phyloP scores from a whole-genome alignment of 2,113 vertebrate species.

The Henicopernis longicauda region DNA sequence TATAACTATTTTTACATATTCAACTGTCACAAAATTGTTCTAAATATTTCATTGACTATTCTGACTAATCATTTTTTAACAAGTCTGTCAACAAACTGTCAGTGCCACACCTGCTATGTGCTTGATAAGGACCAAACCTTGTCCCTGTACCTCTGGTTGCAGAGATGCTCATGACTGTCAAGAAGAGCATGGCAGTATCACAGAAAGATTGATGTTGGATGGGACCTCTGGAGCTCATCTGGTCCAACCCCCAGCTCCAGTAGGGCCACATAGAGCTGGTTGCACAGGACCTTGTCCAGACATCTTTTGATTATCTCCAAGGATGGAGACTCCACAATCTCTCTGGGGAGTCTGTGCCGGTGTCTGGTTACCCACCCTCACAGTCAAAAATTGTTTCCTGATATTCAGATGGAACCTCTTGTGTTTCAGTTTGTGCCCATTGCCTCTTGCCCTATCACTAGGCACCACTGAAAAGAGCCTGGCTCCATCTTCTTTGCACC shows the following conservation, averaged over 20 bases:
- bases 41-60: neutral
- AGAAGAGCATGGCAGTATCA: neutral
- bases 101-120: neutral
- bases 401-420: neutral
- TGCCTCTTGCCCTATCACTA: neutral
- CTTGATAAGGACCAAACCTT: neutral
- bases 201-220: neutral
- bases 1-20: neutral
- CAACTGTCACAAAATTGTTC: neutral
- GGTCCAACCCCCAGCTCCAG: neutral
- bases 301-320: neutral
- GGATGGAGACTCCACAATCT: neutral
- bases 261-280: neutral
- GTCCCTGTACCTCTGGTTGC: neutral
- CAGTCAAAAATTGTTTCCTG: neutral
- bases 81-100: neutral
- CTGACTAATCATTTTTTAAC: neutral
- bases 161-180: neutral
- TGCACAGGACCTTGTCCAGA: neutral
- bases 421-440: neutral
- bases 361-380: neutral
- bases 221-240: neutral
- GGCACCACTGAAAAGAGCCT: neutral
- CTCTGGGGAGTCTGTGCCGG: neutral
- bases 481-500: neutral